Base-by-base conservation (phyloP, 2,888 invertebrate species). In the Chymomyza caudatula region DNA sequence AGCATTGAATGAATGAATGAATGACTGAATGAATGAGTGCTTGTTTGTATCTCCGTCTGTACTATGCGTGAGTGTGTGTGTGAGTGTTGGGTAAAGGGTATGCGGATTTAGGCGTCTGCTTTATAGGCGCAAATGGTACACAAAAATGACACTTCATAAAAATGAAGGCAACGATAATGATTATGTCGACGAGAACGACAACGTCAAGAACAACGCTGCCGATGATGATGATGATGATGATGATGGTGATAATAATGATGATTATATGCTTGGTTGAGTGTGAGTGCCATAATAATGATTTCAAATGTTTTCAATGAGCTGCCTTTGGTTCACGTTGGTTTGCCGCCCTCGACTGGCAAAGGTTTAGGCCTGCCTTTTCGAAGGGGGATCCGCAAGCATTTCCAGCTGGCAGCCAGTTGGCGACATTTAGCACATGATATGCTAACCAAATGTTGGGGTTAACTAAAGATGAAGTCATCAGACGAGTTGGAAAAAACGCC, bases 121-220 rank as follows among this genome's bases (percentile, higher is more conserved):
- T 76, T 79, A 74, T 79, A 79, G 80, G 78, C 80, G 80, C 73
- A 77, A 80, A 80, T 71, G 77, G 60, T 76, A 74, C 76, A 82
- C 78, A 77, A 71, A 81, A 80, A 80, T 82, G 78, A 77, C 81
- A 82, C 82, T 82, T 83, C 81, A 83, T 82, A 81, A 83, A 80
- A 83, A 71, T 80, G 67, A 80, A 51, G 78, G 72, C 78, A 67
- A 78, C 77, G 75, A 78, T 82, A 77, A 80, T 74, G 82, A 76
- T 76, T 60, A 81, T 71, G 59, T 63, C 66, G 70, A 67, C 43
- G 64, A 60, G 52, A 22, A 25, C 55, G 42, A 55, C 55, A 55
- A 55, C 29, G 13, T 29, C 51, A 22, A 54, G 17, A 23, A 54
- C 29, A 29, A 54, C 25, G 54, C 23, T 57, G 57, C 43, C 20